phyloP scores from a whole-genome alignment of 30 jellyfish, hydroid and myxozoan species.

The Morbakka virulenta region DNA sequence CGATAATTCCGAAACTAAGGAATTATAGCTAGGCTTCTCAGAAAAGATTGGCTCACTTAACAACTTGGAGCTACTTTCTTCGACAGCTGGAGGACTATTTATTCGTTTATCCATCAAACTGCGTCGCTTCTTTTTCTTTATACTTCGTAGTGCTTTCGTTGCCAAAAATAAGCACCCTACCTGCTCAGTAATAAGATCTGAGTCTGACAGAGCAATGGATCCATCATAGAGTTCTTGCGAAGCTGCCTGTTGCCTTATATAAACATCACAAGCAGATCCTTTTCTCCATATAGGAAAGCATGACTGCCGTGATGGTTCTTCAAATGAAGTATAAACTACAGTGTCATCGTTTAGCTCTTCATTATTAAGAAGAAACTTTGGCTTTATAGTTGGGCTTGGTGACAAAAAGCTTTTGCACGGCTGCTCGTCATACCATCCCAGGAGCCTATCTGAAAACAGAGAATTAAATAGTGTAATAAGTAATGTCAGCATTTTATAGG shows the following conservation, averaged over 20 bases:
- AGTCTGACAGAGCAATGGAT: background rate
- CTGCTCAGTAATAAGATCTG: background rate
- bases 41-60: background rate
- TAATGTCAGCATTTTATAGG: too few relatives aligned
- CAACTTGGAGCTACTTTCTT: background rate
- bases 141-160: background rate
- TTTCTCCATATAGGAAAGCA: background rate
- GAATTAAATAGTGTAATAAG: background rate
- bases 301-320: background rate
- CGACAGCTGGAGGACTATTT: background rate
- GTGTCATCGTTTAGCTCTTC: background rate
- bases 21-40: background rate
- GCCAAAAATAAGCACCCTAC: background rate
- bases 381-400: background rate
- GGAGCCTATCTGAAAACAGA: background rate
- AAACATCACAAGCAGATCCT: background rate
- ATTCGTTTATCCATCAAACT: background rate
- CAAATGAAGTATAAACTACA: background rate
- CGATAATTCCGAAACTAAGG: background rate
- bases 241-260: background rate
- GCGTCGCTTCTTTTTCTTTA: background rate
- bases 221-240: background rate
- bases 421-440: background rate
- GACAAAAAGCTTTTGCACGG: background rate
- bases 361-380: background rate